A percentile compares a stretch with the other conserved stretches of the same genome.
Conservation (phyloP, 2,888 invertebrate genomes). For the Carcina quercana region DNA sequence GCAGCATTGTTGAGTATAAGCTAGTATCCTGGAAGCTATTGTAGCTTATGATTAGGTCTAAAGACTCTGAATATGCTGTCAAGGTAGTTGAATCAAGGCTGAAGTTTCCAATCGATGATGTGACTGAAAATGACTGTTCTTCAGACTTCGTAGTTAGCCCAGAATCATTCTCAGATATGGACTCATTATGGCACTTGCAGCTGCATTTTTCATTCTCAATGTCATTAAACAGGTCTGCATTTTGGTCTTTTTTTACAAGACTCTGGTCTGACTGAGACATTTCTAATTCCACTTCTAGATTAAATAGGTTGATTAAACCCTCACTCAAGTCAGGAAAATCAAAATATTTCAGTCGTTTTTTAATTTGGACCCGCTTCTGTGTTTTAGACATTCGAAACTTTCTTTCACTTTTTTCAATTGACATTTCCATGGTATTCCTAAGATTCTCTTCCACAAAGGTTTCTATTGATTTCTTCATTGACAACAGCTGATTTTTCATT, state of each 20-base stretch:
- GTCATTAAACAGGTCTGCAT: constrained; percentile 8
- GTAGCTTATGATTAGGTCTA: constrained; percentile 52
- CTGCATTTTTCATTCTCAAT: constrained; percentile 25
- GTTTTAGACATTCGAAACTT: no score
- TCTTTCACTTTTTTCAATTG: no score
- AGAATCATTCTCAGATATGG: constrained; percentile 34
- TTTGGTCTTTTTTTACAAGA: neutral
- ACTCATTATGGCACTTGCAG: constrained; percentile 42
- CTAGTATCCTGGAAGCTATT: constrained; percentile 56
- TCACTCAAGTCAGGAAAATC: constrained; percentile 60
- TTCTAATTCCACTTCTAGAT: constrained; percentile 13
- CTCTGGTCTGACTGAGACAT: neutral
- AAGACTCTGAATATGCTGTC: constrained; percentile 58
- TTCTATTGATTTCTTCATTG: constrained; percentile 45
- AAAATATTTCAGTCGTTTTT: constrained; percentile 51
- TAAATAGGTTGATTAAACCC: constrained; percentile 47
- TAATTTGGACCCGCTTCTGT: constrained; percentile 30
- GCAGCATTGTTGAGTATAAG: constrained; percentile 40
- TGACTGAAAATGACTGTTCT: constrained; percentile 39
- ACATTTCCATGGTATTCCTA: no score
- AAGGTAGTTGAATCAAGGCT: constrained; percentile 50
- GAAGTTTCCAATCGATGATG: constrained; percentile 63
- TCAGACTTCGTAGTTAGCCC: constrained; percentile 40
- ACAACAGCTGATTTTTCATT: constrained; percentile 41
- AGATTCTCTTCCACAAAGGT: no score